Base-by-base conservation (phyloP, 2,113 vertebrate genomes). In the Callospermophilus lateralis region DNA sequence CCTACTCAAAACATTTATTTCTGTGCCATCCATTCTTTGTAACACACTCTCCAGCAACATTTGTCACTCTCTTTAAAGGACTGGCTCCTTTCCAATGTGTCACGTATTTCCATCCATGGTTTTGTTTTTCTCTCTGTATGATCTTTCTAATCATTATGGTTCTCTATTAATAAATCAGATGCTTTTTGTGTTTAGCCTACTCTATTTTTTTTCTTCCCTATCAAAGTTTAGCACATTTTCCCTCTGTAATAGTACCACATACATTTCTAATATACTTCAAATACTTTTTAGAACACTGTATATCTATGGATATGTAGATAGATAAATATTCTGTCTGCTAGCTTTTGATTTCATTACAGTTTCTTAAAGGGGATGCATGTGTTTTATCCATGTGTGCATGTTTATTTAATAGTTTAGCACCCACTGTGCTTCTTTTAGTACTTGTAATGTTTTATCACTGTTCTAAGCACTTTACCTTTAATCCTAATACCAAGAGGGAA, bases 81-180 rank as follows among this genome's bases (percentile, higher is more conserved):
- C 45, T 53, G 32, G 2, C n/a, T 42, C 45, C 73, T 85, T 95
- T 20, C 34, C 10, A 39, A 10, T 48, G 58, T 20, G 10, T 2
- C 13, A 32, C 9, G 4, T 34, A 26, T 72, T 45, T 77, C 70
- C 12, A 32, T 77, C 19, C 2, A 9, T 51, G 20, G 0, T 34
- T 53, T 95, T 48, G 10, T 58, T 53, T 2, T 58, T 95, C 51
- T 79, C 11, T 92, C n/a, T 79, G 12, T 48, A 81, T 24, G 11
- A 1, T 34, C 32, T 73, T 81, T 94, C 70, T 77, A 37, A 20
- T 1, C 9, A 28, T 8, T 73, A 34, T 45, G 84, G 48, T 90
- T 96, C n/a, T 90, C n/a, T 77, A 37, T 65, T 39, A 88, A 84
- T 45, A 90, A 37, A 53, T 37, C 12, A 30, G 84, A 88, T 88